Conservation (phyloP, 2,888 invertebrate species). For the Melanchra persicariae region DNA sequence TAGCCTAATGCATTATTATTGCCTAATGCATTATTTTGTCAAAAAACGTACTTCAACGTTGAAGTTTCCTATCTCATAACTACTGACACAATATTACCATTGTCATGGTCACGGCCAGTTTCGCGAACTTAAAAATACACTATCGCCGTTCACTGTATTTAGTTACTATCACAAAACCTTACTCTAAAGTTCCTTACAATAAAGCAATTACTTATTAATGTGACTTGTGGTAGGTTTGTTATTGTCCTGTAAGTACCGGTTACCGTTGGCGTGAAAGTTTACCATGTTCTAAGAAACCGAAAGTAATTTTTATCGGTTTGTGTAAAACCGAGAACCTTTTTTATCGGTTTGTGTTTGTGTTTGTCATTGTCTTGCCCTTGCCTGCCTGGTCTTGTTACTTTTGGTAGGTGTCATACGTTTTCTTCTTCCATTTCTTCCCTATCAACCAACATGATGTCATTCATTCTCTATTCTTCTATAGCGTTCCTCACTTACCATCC, state of each 20-base stretch:
- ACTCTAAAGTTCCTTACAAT: slow-evolving; percentile 28
- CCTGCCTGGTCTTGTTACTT: background rate
- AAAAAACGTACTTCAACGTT: background rate
- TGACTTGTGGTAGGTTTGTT: background rate
- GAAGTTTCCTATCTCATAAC: background rate
- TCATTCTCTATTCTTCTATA: background rate
- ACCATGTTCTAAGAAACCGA: background rate
- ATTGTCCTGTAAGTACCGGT: background rate
- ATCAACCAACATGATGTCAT: background rate
- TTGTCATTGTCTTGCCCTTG: background rate
- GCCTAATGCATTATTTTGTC: no score
- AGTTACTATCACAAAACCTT: slow-evolving; percentile 57
- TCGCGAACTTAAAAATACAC: slow-evolving; percentile 53
- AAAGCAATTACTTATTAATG: slow-evolving; percentile 33
- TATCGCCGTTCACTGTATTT: slow-evolving; percentile 58
- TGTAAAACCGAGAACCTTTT: no score
- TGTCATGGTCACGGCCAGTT: slow-evolving; percentile 51
- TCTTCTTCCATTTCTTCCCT: background rate
- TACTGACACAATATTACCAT: background rate
- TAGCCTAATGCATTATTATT: no score
- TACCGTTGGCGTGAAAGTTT: slow-evolving; percentile 1
- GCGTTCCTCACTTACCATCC: background rate
- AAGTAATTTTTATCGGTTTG: background rate
- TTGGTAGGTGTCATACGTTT: background rate
- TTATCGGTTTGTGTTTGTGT: no score